Evolutionary conservation across 2,888 invertebrate species (phyloP).

Genomic region (Troglohyphantes excavatus): DNA sequence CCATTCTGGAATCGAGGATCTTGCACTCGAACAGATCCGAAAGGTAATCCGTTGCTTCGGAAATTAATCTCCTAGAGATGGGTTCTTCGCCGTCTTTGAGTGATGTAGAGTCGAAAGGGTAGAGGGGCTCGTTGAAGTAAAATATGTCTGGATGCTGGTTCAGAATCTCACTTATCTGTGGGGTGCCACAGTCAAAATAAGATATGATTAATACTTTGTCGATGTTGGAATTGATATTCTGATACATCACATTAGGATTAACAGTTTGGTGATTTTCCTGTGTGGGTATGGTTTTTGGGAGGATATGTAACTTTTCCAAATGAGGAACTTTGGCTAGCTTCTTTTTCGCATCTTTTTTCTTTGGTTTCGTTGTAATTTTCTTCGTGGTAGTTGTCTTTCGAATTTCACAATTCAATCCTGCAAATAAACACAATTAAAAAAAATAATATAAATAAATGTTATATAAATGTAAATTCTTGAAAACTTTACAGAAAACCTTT

Average conservation of each 20-base stretch:
- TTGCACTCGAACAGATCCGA: slow-evolving; percentile 60
- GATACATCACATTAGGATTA: background rate
- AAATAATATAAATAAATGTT: too few species aligned
- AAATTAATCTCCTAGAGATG: slow-evolving; percentile 49
- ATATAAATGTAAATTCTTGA: too few species aligned
- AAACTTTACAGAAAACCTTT: too few species aligned
- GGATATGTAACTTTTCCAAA: slow-evolving; percentile 58
- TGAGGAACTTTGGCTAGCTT: slow-evolving; percentile 6
- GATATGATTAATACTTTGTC: slow-evolving; percentile 68
- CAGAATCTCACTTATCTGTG: slow-evolving; percentile 55
- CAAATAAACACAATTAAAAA: background rate
- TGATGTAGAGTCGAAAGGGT: slow-evolving; percentile 55
- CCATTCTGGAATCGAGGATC: slow-evolving; percentile 56
- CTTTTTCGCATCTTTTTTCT: background rate
- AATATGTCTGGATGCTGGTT: slow-evolving; percentile 61
- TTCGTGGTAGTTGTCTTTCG: background rate
- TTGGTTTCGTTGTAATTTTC: background rate
- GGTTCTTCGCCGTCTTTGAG: slow-evolving; percentile 68
- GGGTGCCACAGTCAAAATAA: slow-evolving; percentile 53
- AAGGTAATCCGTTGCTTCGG: slow-evolving; percentile 58
- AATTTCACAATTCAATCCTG: background rate
- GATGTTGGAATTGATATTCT: background rate
- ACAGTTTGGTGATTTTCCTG: background rate
- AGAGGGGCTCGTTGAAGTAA: slow-evolving; percentile 61
- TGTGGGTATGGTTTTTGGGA: slow-evolving; percentile 19